A percentile compares a stretch with the other conserved stretches of the same genome.
Evolutionary conservation across 2,888 invertebrate species (phyloP).

Genomic region (Eupithecia tripunctaria): DNA sequence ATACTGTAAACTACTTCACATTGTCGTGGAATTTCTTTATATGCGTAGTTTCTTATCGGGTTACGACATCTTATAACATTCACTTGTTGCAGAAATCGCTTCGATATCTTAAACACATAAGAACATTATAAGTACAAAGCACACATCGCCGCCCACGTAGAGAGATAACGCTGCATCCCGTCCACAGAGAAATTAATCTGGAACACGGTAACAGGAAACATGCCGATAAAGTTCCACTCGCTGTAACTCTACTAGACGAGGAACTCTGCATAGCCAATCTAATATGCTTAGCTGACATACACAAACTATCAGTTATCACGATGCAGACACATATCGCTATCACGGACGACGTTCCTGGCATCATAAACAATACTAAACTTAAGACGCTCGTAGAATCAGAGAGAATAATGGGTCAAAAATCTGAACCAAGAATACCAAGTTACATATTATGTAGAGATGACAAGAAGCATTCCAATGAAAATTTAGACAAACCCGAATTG

Average conservation of each 20-base stretch:
- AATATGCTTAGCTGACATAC: constrained; percentile 76
- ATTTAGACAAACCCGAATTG: constrained; percentile 66
- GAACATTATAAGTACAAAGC: constrained; percentile 76
- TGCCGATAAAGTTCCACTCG: constrained; percentile 64
- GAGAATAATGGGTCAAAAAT: constrained; percentile 36
- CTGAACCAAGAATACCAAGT: constrained; percentile 47
- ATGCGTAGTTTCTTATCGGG: constrained; percentile 50
- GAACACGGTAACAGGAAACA: constrained; percentile 76
- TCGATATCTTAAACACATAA: constrained; percentile 78
- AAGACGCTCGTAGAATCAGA: constrained; percentile 24
- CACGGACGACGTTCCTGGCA: constrained; percentile 37
- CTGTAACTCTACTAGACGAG: constrained; percentile 52
- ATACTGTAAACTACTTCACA: constrained; percentile 26
- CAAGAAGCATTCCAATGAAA: constrained; percentile 72
- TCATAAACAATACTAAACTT: constrained; percentile 32
- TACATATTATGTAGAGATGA: constrained; percentile 56
- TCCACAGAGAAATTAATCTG: constrained; percentile 78
- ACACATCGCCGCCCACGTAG: constrained; percentile 76
- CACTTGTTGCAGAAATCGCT: constrained; percentile 81
- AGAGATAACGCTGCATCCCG: constrained; percentile 75
- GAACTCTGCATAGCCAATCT: constrained; percentile 44
- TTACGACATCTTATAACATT: constrained; percentile 55
- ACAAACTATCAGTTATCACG: constrained; percentile 47
- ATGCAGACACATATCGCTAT: constrained; percentile 45
- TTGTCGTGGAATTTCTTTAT: constrained; percentile 47